These are phyloP conservation scores for Catocala fraxini DNA, from an alignment of 2,888 invertebrate genomes.

Conservation along the genomic window DNA sequence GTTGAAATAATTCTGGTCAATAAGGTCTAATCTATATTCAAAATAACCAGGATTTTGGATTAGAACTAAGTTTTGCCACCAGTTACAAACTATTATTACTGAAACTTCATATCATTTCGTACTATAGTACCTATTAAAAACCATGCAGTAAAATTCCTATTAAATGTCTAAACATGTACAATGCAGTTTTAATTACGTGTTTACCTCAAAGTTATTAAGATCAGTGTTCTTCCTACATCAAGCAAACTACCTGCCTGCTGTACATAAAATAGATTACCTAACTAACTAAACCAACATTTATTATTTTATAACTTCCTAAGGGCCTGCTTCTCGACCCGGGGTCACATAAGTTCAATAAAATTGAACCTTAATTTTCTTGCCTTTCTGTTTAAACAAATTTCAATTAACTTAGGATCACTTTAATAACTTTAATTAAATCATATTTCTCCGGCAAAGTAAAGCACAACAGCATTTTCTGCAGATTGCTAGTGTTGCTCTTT, in stretches of 20 bases:
- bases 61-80: too few species aligned
- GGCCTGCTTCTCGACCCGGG: constrained; percentile 53
- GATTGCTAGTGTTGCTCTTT: constrained; percentile 58
- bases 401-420: constrained; percentile 76
- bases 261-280: constrained; percentile 10
- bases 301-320: constrained; percentile 58
- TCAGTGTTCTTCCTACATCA: neutral
- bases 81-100: too few species aligned
- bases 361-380: constrained; percentile 68
- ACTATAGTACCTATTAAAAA: too few species aligned
- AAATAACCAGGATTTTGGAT: too few species aligned
- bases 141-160: too few species aligned
- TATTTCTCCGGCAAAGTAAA: constrained; percentile 67
- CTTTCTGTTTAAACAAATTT: constrained; percentile 77
- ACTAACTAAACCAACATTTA: constrained; percentile 49
- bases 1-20: too few species aligned
- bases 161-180: too few species aligned
- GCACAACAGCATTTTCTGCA: constrained; percentile 57
- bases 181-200: too few species aligned
- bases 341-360: constrained; percentile 71
- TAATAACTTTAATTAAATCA: constrained; percentile 85
- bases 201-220: neutral
- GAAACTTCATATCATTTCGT: too few species aligned
- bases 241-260: neutral
- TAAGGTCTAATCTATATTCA: too few species aligned